Percentiles rank a stretch among this genome's conserved stretches.
These are phyloP conservation scores for Suricata suricatta DNA, from an alignment of 2,113 vertebrate species.

Conservation along the genomic window DNA sequence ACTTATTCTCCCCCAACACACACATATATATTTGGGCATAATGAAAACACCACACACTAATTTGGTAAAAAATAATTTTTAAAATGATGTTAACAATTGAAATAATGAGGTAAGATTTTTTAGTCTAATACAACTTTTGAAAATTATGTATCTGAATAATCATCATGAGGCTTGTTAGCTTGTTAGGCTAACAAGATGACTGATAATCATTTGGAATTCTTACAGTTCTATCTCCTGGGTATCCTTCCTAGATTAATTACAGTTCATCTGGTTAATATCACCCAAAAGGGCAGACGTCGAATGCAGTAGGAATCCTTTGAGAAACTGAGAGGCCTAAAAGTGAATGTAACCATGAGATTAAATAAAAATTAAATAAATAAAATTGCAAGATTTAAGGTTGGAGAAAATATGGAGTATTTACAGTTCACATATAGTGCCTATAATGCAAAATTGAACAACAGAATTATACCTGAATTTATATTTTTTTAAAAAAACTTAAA, in stretches of 20 bases:
- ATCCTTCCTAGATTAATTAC: not conserved
- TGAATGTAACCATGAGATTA: too few relatives aligned
- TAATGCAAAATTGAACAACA: too few relatives aligned
- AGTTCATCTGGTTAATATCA: not conserved
- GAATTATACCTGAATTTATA: too few relatives aligned
- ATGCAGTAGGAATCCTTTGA: not conserved
- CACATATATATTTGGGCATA: too few relatives aligned
- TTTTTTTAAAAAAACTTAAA: too few relatives aligned
- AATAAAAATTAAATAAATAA: too few relatives aligned
- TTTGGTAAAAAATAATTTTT: not conserved
- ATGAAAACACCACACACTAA: not conserved
- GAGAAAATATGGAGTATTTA: too few relatives aligned
- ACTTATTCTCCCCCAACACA: not conserved
- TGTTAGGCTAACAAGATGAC: constrained; percentile 1
- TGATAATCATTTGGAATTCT: not conserved
- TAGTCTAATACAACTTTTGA: not conserved
- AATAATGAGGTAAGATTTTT: not conserved
- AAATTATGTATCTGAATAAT: not conserved
- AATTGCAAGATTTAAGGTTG: too few relatives aligned
- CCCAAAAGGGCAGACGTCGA: not conserved
- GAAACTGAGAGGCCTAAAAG: not conserved
- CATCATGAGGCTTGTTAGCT: constrained; percentile 19
- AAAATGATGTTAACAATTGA: not conserved
- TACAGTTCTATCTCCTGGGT: not conserved
- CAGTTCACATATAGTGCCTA: too few relatives aligned